Conservation (phyloP, 2,113 vertebrate species). For the Panurus biarmicus region DNA sequence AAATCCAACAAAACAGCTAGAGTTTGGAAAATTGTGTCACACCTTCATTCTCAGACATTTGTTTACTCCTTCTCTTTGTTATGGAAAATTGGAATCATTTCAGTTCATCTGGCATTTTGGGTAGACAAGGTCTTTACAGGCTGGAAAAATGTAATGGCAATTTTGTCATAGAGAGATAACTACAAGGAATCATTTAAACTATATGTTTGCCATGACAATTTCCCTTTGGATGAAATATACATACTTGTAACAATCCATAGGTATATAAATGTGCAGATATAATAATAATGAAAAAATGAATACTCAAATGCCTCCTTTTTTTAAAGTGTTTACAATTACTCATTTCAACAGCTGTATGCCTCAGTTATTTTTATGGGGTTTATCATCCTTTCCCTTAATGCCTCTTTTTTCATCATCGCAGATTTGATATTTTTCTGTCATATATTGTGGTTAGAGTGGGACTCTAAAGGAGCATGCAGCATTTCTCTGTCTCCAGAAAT, state of each 20-base stretch:
- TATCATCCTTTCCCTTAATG: background rate
- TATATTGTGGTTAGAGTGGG: background rate
- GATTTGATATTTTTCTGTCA: background rate
- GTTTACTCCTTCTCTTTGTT: background rate
- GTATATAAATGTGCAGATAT: background rate
- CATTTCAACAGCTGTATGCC: background rate
- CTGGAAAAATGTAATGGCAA: background rate
- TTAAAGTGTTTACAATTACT: background rate
- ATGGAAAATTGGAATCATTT: background rate
- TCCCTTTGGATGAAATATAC: background rate
- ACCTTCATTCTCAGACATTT: background rate
- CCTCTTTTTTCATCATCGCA: background rate
- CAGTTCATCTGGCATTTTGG: background rate
- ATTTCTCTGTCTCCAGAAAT: background rate
- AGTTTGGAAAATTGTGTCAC: background rate
- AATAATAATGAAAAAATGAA: background rate
- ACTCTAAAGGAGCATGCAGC: background rate
- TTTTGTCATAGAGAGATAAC: background rate
- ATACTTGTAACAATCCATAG: background rate
- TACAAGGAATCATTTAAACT: background rate
- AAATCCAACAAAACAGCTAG: background rate
- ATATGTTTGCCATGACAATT: background rate
- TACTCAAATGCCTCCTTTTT: background rate
- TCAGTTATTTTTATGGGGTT: background rate
- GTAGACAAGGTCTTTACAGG: background rate